These are phyloP conservation scores for Rotaria macrura DNA, from an alignment of 2,888 invertebrate genomes.

Conservation along the genomic window DNA sequence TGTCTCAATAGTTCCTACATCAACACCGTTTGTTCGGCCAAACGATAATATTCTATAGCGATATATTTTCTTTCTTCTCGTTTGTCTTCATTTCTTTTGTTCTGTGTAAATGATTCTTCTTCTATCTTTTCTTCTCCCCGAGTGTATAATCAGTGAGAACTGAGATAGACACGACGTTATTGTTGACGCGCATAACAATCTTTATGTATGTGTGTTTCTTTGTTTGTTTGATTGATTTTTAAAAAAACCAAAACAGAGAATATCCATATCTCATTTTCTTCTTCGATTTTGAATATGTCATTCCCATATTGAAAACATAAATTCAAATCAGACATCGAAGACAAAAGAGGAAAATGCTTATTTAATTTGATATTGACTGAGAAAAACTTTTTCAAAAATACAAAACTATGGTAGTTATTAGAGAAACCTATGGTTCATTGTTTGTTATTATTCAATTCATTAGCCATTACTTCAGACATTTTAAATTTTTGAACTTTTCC, in stretches of 20 bases:
- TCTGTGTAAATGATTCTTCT: slow-evolving; percentile 4
- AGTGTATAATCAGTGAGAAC: slow-evolving; percentile 12
- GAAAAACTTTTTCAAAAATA: too few species aligned
- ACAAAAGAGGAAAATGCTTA: too few species aligned
- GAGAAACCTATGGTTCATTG: too few species aligned
- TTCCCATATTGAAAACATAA: background rate
- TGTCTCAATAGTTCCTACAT: background rate
- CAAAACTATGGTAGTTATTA: too few species aligned
- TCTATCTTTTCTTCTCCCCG: background rate
- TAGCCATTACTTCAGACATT: slow-evolving; percentile 43
- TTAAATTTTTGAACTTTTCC: slow-evolving; percentile 70
- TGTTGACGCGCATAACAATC: slow-evolving; percentile 15
- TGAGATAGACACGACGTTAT: background rate
- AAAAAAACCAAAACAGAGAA: background rate
- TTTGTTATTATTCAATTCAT: slow-evolving; percentile 24
- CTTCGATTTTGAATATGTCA: background rate
- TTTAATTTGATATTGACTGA: too few species aligned
- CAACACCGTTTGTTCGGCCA: background rate
- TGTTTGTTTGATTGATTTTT: slow-evolving; percentile 10
- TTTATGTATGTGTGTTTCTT: background rate
- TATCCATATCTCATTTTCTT: too few species aligned
- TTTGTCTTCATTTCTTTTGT: background rate
- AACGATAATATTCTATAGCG: background rate
- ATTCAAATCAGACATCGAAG: background rate
- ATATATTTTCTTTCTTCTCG: background rate